These are phyloP conservation scores for Hippocampus guttulatus DNA, from an alignment of 2,113 vertebrate genomes.

Conservation along the genomic window DNA sequence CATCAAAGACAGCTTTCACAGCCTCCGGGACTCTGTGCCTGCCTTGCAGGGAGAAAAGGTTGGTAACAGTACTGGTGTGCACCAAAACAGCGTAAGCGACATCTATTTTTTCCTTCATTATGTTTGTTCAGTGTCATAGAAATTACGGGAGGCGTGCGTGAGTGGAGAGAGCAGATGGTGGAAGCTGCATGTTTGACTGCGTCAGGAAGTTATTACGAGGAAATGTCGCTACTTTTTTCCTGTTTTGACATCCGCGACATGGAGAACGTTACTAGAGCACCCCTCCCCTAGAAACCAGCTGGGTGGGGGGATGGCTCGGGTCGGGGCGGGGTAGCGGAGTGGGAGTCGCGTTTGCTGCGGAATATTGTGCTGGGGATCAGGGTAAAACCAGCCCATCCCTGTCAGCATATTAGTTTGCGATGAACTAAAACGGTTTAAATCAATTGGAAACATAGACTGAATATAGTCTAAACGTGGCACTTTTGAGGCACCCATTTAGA, in stretches of 20 bases:
- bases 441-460: no score
- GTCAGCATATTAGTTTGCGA: no score
- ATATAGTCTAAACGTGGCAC: no score
- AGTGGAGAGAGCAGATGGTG: constrained; percentile 35
- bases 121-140: neutral
- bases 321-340: neutral
- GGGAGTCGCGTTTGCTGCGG: neutral
- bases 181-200: constrained; percentile 35
- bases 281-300: constrained; percentile 8
- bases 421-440: neutral
- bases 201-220: constrained; percentile 58
- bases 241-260: constrained; percentile 53
- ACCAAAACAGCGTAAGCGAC: constrained; percentile 16
- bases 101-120: constrained; percentile 9
- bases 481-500: no score
- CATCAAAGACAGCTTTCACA: constrained; percentile 99
- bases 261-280: constrained; percentile 16
- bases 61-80: constrained; percentile 62
- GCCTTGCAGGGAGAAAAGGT: constrained; percentile 98
- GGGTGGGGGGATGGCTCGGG: neutral
- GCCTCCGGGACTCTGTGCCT: constrained; percentile 95
- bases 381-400: no score
- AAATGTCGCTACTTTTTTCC: constrained; percentile 52
- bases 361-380: no score
- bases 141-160: neutral